Evolutionary conservation across 1,140 invertebrate species (phyloP).

Genomic region (Macrosteles quadrilineatus): DNA sequence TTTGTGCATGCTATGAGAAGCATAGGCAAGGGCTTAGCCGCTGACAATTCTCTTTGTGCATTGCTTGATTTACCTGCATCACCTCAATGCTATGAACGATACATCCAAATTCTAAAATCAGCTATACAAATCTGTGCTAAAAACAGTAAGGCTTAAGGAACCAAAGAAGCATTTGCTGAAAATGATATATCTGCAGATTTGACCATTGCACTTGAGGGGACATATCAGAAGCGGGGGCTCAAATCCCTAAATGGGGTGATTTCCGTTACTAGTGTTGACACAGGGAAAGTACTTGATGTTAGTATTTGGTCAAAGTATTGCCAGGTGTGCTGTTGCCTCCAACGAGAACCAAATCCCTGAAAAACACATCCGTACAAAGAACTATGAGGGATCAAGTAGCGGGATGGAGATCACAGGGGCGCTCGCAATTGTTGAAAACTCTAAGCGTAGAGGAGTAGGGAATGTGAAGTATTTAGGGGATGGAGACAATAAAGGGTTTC

Average conservation of each 20-base stretch:
- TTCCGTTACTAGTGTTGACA: slow-evolving; percentile 20
- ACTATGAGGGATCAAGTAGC: slow-evolving; percentile 16
- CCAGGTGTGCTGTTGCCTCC: not conserved
- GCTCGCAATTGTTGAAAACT: not conserved
- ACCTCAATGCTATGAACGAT: not conserved
- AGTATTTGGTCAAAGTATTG: slow-evolving; percentile 30
- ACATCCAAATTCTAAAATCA: not conserved
- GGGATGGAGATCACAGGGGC: not conserved
- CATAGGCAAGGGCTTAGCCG: not conserved
- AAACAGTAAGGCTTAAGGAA: not conserved
- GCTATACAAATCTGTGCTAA: not conserved
- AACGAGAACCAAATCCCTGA: not conserved
- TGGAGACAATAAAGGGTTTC: slow-evolving; percentile 33
- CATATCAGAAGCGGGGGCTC: slow-evolving; percentile 34
- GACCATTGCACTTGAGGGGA: slow-evolving; percentile 28
- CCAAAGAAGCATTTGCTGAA: not conserved
- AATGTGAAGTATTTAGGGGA: slow-evolving; percentile 36
- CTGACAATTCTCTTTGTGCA: not conserved
- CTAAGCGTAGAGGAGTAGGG: not conserved
- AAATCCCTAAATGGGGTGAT: slow-evolving; percentile 30
- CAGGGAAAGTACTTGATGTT: slow-evolving; percentile 34
- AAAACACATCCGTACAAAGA: not conserved
- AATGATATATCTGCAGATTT: slow-evolving; percentile 9
- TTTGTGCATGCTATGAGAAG: not conserved
- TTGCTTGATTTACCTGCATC: not conserved